phyloP scores from a whole-genome alignment of 2,888 invertebrate genomes.

The Apamea anceps region DNA sequence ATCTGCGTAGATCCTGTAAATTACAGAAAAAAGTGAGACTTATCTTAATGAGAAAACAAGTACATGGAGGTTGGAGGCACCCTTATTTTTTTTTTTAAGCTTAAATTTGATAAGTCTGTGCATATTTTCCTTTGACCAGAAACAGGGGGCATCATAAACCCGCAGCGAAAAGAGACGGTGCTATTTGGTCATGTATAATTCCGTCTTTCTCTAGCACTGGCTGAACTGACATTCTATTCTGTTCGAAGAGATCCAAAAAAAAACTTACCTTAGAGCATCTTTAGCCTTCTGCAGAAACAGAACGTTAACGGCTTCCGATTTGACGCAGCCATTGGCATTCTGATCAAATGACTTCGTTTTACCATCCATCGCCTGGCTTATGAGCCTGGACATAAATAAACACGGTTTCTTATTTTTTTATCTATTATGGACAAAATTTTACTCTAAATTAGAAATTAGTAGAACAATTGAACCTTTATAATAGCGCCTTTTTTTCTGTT shows the following conservation, averaged over 20 bases:
- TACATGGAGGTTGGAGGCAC: not conserved
- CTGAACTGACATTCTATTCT: not conserved
- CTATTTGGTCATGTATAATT: not conserved
- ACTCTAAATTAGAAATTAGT: not conserved
- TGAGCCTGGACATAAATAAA: conserved; percentile 65
- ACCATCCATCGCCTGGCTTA: conserved; percentile 93
- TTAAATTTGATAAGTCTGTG: not conserved
- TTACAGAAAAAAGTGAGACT: not conserved
- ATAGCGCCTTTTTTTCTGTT: not conserved
- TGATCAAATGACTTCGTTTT: conserved; percentile 96
- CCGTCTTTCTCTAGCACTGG: not conserved
- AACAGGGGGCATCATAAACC: not conserved
- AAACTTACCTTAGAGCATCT: conserved; percentile 87
- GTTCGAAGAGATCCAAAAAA: not conserved
- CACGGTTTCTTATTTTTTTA: not conserved
- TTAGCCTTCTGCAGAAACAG: conserved; percentile 92
- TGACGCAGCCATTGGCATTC: conserved; percentile 93
- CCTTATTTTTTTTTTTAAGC: too few relatives aligned
- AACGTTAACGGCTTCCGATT: conserved; percentile 93
- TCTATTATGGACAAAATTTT: not conserved
- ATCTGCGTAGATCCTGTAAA: conserved; percentile 90
- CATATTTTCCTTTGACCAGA: not conserved
- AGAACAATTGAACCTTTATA: not conserved
- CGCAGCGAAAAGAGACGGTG: not conserved
- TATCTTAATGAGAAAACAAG: not conserved